Evolutionary conservation across 2,797 vertebrate genomes (phyloP).

Genomic region (Chiloscyllium punctatum): DNA sequence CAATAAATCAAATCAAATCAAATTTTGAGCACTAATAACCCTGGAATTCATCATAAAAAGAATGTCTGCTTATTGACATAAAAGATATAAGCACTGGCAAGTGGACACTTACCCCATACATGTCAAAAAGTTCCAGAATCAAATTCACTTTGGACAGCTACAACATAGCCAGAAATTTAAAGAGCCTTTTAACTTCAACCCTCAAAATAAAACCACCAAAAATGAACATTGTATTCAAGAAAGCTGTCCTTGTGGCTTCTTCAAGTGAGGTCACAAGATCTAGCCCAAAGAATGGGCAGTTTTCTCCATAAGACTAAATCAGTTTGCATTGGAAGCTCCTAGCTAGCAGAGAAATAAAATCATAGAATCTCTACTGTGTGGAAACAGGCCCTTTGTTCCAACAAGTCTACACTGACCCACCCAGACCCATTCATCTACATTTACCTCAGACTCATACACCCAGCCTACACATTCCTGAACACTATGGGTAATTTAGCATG

Average conservation of each 20-base stretch:
- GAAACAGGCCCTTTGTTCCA: too few species aligned
- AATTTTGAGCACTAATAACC: background rate
- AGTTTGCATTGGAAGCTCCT: background rate
- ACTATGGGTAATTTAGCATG: too few species aligned
- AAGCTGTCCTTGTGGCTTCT: background rate
- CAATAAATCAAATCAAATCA: too few species aligned
- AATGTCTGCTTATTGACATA: background rate
- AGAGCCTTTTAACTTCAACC: background rate
- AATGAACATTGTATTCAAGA: background rate
- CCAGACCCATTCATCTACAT: too few species aligned
- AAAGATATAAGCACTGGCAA: background rate
- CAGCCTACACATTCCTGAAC: too few species aligned
- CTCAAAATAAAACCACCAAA: background rate
- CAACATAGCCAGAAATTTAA: background rate
- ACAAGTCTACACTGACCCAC: too few species aligned
- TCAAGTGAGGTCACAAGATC: background rate
- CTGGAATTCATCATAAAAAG: background rate
- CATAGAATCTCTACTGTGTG: too few species aligned
- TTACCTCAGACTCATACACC: too few species aligned
- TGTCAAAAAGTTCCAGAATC: background rate
- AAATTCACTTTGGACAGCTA: background rate
- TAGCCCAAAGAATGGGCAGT: background rate
- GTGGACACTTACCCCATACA: background rate
- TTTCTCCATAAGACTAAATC: background rate
- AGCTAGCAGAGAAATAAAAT: background rate